These are phyloP conservation scores for Stichodactyla helianthus DNA, from an alignment of 64 coral and sea anemone species.

Conservation along the genomic window DNA sequence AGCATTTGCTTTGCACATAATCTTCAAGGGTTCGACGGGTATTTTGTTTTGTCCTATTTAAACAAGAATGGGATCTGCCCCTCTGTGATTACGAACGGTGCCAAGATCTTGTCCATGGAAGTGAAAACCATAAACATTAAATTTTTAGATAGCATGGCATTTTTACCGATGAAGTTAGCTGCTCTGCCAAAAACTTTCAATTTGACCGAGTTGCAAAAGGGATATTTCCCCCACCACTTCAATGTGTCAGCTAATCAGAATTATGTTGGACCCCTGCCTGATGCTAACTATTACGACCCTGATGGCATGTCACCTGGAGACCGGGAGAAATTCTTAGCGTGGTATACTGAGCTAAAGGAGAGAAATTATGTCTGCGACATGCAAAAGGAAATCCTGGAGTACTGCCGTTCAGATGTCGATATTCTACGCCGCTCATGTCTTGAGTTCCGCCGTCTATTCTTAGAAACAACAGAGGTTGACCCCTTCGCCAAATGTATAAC, in stretches of 20 bases:
- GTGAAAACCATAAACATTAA: background rate
- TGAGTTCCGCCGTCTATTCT: slow-evolving; percentile 21
- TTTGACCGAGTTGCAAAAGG: slow-evolving; percentile 18
- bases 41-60: slow-evolving; percentile 2
- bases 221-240: slow-evolving; percentile 37
- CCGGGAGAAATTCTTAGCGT: slow-evolving; percentile 7
- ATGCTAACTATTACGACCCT: slow-evolving; percentile 15
- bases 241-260: slow-evolving; percentile 8
- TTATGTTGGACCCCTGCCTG: slow-evolving; percentile 13
- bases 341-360: background rate
- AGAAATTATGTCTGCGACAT: slow-evolving; percentile 17
- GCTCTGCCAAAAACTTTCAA: slow-evolving; percentile 42
- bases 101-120: slow-evolving; percentile 2
- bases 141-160: slow-evolving; percentile 24
- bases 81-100: background rate
- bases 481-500: slow-evolving; percentile 23
- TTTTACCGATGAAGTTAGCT: background rate
- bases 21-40: slow-evolving; percentile 31
- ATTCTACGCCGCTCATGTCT: slow-evolving; percentile 25
- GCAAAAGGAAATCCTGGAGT: slow-evolving; percentile 1
- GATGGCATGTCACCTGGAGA: slow-evolving; percentile 11
- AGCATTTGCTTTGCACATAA: slow-evolving; percentile 29
- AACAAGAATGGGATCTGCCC: background rate
- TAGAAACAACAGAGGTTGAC: background rate
- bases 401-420: slow-evolving; percentile 39